Base-by-base conservation (phyloP, 2,797 vertebrate species). In the Margarornis squamiger region DNA sequence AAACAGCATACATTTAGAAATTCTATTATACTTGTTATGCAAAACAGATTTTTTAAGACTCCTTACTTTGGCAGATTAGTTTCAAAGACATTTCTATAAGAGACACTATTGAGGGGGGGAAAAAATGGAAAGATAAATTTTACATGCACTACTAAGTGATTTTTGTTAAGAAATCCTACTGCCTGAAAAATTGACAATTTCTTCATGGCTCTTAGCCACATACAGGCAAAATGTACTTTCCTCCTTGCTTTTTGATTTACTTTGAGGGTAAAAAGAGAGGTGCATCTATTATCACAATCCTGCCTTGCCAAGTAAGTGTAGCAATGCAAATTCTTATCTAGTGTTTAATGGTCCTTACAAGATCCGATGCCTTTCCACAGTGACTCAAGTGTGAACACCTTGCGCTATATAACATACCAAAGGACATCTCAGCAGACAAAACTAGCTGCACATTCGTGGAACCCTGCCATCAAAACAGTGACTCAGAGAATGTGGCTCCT, bases 401-500 rank as follows among this genome's bases (percentile, higher is more conserved):
- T 87, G 70, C 49, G 48, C 62, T 70, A 3, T 30, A 2, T 17
- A 59, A 49, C 67, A 45, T 67, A 59, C 39, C 3, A 0, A 88
- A 88, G 70, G 90, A 88, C 83, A 45, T 84, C 70, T 90, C 79
- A 32, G 90, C 92, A 90, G 83, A 34, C 62, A 73, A 30, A 78
- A 41, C 0, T 3, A 82, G 83, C 74, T 7, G 9, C 88, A 52
- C 32, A 21, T 30, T 52, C 41, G 19, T 95, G 94, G 95, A 95
- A 84, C 77, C 36, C 77, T 92, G 96, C 93, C 95, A 95, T 79
- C 27, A 22, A 77, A 96, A 88, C 58, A 76, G 92, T 97, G 93
- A 97, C 92, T 97, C 94, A 96, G 90, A 94, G 92, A 97, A 93
- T 59, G 93, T 90, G 94, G 94, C 92, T 97, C 92, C 94, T 93